Base-by-base conservation (phyloP, 2,797 vertebrate species). In the Agapornis canus region DNA sequence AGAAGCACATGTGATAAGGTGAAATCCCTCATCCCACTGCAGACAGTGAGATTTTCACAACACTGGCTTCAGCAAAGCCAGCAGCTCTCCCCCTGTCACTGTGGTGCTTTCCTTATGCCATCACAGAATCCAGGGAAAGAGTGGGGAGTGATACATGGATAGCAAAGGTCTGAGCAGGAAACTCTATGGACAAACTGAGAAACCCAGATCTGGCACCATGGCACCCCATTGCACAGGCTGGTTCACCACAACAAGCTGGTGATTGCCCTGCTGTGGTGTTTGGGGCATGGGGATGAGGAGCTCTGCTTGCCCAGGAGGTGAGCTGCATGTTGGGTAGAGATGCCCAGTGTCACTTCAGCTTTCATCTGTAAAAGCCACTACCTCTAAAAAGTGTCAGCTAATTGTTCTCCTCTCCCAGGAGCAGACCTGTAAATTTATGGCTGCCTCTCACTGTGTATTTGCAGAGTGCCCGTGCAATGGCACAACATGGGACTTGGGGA, bases 381-480 rank as follows among this genome's bases (percentile, higher is more conserved):
- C 40, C 20, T 76, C 18, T 35, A n/a, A 76, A 54, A 42, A 29
- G 27, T n/a, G 26, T 64, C 47, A 47, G 51, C 19, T 52, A 11
- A 7, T 45, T 45, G 25, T 29, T 60, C 29, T 66, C 8, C 72
- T 66, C 43, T 61, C 13, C 61, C 35, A 39, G 39, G n/a, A 79
- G 23, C 23, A 82, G 42, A 57, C 29, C 79, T 26, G 8, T 8
- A 20, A 45, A 39, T 40, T 27, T 65, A 5, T 1, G 5, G 19
- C 60, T 59, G 54, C 75, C 39, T 66, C 45, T 75, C 4, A 0
- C 23, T 31, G 6, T 17, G 42, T 29, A 6, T 69, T 57, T 69
- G 23, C 40, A 51, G 48, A 43, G 27, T 45, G 61, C 27, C 2
- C 5, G 0, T 37, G 14, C 0, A 0, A 14, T 25, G 19, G 26